Evolutionary conservation across 2,113 vertebrate genomes (phyloP).

Genomic region (Galeopterus variegatus): DNA sequence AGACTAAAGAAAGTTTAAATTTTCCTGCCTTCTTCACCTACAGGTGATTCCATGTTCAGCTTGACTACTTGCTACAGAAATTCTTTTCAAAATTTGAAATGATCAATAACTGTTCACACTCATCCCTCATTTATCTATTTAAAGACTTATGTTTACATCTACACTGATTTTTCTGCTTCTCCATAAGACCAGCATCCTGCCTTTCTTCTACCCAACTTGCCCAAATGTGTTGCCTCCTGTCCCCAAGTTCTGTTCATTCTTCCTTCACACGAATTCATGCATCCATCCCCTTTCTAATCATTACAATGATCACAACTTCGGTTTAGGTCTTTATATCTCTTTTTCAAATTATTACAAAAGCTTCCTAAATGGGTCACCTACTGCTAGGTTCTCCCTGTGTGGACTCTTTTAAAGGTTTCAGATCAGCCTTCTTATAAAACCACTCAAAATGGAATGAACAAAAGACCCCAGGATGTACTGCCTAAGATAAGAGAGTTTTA

Average conservation of each 20-base stretch:
- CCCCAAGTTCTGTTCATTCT: neutral
- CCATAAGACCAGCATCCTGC: neutral
- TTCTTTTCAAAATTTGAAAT: conserved; percentile 42
- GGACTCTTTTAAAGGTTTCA: conserved; percentile 21
- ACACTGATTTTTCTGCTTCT: neutral
- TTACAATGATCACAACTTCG: neutral
- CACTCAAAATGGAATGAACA: neutral
- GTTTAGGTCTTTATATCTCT: neutral
- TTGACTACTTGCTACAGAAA: neutral
- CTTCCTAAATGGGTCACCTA: neutral
- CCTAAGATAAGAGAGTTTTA: neutral
- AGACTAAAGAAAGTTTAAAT: neutral
- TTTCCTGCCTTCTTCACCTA: neutral
- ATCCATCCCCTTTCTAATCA: neutral
- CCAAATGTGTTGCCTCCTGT: neutral
- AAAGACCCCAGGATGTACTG: neutral
- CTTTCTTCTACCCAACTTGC: neutral
- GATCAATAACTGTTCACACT: neutral
- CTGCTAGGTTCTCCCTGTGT: neutral
- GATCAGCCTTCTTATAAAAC: neutral
- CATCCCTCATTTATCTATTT: neutral
- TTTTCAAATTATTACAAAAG: neutral
- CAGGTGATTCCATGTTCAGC: neutral
- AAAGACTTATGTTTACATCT: neutral
- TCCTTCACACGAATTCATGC: neutral